phyloP scores from a whole-genome alignment of 2,797 vertebrate species.

The Clamator glandarius region DNA sequence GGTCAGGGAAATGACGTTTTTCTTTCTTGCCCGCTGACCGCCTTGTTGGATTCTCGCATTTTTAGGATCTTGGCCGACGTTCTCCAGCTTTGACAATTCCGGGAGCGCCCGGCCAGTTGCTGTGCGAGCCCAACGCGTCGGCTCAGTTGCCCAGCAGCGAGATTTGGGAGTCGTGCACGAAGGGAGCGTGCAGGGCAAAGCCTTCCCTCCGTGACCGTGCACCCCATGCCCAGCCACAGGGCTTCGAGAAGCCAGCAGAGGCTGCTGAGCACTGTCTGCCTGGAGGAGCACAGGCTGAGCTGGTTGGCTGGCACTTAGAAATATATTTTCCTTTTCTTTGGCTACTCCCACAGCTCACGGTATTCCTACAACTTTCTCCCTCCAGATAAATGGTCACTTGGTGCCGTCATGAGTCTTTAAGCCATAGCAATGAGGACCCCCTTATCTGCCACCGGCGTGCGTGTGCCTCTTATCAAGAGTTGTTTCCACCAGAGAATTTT shows the following conservation, averaged over 20 bases:
- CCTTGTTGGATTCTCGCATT: accelerated
- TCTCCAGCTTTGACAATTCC: accelerated
- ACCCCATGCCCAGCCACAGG: accelerated
- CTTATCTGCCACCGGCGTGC: too few species aligned
- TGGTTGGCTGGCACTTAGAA: background rate
- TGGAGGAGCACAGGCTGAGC: background rate
- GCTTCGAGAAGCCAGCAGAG: background rate
- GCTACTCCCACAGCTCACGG: background rate
- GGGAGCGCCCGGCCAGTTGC: accelerated
- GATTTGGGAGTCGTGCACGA: accelerated
- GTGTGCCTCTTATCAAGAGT: accelerated
- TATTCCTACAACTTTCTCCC: background rate
- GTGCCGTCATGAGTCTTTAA: background rate
- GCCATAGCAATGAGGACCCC: too few species aligned
- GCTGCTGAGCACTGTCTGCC: background rate
- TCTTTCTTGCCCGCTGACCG: accelerated
- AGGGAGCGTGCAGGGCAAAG: accelerated
- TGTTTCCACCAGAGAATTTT: background rate
- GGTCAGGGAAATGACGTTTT: constrained; percentile 7
- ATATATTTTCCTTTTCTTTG: background rate
- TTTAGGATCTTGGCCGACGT: accelerated
- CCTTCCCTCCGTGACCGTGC: background rate
- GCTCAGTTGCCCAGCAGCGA: background rate
- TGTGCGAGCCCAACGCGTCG: accelerated
- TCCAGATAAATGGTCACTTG: background rate